Conservation (phyloP, 2,888 invertebrate species). For the Alloscopus bannaensis region DNA sequence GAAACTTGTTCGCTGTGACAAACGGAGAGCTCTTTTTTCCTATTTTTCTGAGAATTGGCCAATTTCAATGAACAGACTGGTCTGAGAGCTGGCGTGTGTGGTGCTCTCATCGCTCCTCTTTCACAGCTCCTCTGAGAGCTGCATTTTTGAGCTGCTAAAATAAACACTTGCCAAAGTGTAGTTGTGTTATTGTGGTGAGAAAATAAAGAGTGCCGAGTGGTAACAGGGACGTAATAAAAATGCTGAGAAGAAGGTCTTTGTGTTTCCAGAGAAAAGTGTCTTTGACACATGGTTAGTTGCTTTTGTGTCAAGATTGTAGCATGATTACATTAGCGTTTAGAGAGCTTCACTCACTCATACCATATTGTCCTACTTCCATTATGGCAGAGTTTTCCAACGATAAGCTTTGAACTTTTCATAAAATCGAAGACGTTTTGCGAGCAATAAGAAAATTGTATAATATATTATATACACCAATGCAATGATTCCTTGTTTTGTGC, state of each 20-base stretch:
- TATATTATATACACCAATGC: background rate
- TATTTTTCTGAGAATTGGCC: too few species aligned
- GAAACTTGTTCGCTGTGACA: too few species aligned
- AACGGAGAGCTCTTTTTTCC: too few species aligned
- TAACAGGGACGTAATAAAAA: too few species aligned
- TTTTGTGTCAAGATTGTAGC: background rate
- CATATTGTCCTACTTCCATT: background rate
- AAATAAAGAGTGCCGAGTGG: too few species aligned
- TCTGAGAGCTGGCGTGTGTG: too few species aligned
- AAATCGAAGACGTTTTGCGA: background rate
- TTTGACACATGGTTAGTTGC: conserved; percentile 53
- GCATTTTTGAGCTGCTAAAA: too few species aligned
- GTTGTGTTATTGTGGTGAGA: background rate
- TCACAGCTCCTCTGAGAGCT: too few species aligned
- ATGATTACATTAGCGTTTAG: background rate
- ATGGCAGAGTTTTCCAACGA: background rate
- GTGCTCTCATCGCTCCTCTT: too few species aligned
- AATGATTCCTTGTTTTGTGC: conserved; percentile 1
- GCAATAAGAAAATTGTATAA: background rate
- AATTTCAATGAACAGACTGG: too few species aligned
- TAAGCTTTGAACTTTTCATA: background rate
- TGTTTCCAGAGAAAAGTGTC: conserved; percentile 70
- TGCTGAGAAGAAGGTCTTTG: conserved; percentile 70
- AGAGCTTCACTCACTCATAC: background rate
- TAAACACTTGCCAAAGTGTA: too few species aligned